Percentiles rank a stretch among this genome's conserved stretches.
These are phyloP conservation scores for Arothron firmamentum DNA, from an alignment of 2,113 vertebrate genomes.

Conservation along the genomic window DNA sequence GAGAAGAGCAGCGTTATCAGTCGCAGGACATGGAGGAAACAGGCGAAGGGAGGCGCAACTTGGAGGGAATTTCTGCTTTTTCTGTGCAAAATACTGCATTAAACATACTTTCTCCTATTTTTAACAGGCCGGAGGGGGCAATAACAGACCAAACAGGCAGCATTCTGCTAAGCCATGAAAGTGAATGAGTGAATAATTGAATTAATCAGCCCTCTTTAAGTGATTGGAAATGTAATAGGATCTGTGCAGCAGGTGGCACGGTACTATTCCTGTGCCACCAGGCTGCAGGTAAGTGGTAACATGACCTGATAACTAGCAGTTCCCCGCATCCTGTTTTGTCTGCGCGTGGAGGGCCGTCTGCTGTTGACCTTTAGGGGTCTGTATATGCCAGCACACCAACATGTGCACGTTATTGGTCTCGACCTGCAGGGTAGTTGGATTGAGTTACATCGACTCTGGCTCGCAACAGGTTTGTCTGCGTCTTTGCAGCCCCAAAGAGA, in stretches of 20 bases:
- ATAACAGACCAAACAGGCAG: constrained; percentile 50
- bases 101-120: constrained; percentile 3
- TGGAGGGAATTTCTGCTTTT: neutral
- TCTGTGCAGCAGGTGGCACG: constrained; percentile 74
- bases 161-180: constrained; percentile 62
- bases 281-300: constrained; percentile 76
- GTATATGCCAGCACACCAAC: constrained; percentile 16
- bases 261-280: constrained; percentile 62
- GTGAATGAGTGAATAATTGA: constrained; percentile 76
- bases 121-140: constrained; percentile 4
- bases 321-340: constrained; percentile 60
- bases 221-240: constrained; percentile 78
- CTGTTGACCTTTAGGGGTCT: constrained; percentile 19
- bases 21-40: constrained; percentile 14
- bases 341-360: constrained; percentile 17
- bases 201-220: constrained; percentile 74
- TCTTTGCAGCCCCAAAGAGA: no score
- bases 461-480: no score
- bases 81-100: no score
- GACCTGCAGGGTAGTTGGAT: neutral
- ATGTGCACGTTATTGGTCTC: constrained; percentile 17
- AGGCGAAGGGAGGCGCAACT: constrained; percentile 21
- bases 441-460: neutral
- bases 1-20: constrained; percentile 20
- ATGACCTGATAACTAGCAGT: constrained; percentile 73